phyloP scores from a whole-genome alignment of 2,113 vertebrate species.

The Rhineura floridana region DNA sequence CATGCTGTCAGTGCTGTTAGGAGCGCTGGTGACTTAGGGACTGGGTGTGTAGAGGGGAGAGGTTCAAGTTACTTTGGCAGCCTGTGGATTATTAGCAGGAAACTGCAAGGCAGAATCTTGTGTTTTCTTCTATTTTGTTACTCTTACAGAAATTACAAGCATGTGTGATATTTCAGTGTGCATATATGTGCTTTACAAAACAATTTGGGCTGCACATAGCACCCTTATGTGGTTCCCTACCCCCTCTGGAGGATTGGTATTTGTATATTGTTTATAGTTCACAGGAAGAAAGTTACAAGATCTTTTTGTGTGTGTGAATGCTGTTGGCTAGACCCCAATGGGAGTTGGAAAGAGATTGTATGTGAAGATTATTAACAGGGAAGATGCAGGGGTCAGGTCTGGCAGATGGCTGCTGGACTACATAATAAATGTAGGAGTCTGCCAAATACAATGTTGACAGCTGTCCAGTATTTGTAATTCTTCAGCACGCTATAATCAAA shows the following conservation, averaged over 20 bases:
- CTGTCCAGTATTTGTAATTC: slow-evolving; percentile 18
- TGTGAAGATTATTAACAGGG: slow-evolving; percentile 10
- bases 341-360: slow-evolving; percentile 9
- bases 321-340: neutral
- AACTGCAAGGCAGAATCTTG: slow-evolving; percentile 48
- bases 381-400: slow-evolving; percentile 16
- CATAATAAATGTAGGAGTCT: slow-evolving; percentile 11
- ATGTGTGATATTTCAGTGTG: neutral
- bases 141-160: slow-evolving; percentile 25
- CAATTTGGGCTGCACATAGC: neutral
- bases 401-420: slow-evolving; percentile 20
- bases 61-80: slow-evolving; percentile 60
- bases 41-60: slow-evolving; percentile 71
- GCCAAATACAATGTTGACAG: slow-evolving; percentile 11
- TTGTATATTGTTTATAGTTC: neutral
- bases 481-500: slow-evolving; percentile 1
- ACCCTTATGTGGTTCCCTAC: neutral
- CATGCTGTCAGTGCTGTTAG: slow-evolving; percentile 42
- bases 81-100: slow-evolving; percentile 50
- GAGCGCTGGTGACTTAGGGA: slow-evolving; percentile 69
- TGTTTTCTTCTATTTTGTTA: slow-evolving; percentile 19
- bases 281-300: neutral
- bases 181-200: neutral
- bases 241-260: neutral
- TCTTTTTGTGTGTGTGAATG: neutral